phyloP scores from a whole-genome alignment of 2,113 vertebrate species.

The Oryzias woworae region DNA sequence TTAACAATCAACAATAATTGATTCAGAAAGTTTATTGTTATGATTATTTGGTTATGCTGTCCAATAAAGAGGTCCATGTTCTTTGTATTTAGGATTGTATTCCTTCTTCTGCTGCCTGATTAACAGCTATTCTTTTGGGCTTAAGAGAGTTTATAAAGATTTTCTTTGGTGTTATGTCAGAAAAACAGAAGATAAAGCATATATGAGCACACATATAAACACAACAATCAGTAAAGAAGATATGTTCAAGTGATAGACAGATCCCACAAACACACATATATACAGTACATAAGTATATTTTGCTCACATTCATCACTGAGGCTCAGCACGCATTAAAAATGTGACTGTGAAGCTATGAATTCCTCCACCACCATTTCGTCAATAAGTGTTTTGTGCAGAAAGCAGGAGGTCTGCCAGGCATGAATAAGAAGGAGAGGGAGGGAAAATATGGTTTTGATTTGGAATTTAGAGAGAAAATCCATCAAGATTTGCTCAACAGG shows the following conservation, averaged over 20 bases:
- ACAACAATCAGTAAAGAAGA: no score
- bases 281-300: slow-evolving; percentile 7
- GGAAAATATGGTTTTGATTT: slow-evolving; percentile 63
- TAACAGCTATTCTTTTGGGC: no score
- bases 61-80: no score
- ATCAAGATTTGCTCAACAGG: slow-evolving; percentile 77
- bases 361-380: slow-evolving; percentile 49
- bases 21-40: no score
- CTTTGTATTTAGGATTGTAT: no score
- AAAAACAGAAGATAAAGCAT: slow-evolving; percentile 5
- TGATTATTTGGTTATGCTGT: no score
- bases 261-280: background rate
- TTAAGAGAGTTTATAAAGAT: no score
- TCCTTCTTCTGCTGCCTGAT: no score
- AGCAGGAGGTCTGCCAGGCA: slow-evolving; percentile 41
- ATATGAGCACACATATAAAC: no score
- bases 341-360: slow-evolving; percentile 49
- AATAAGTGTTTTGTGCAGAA: slow-evolving; percentile 54
- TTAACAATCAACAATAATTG: no score
- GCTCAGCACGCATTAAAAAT: slow-evolving; percentile 38
- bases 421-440: slow-evolving; percentile 28
- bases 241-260: no score
- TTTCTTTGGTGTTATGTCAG: no score
- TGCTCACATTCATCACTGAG: slow-evolving; percentile 48
- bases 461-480: slow-evolving; percentile 71